phyloP scores from a whole-genome alignment of 2,888 invertebrate genomes.

The Catocala fraxini region DNA sequence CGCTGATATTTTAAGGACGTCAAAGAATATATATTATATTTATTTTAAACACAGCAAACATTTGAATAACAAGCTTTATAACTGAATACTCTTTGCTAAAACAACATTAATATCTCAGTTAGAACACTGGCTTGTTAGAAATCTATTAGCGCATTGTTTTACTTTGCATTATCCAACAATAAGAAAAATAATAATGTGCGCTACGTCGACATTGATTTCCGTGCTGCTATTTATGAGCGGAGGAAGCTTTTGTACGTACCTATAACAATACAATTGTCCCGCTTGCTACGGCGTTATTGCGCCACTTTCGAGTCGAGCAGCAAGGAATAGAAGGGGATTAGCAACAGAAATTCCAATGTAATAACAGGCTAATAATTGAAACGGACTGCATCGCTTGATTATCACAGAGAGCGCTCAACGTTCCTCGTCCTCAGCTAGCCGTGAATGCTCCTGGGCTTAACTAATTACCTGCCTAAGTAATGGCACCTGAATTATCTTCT shows the following conservation, averaged over 20 bases:
- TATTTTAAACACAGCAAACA: too few species aligned
- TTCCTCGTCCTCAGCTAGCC: slow-evolving; percentile 15
- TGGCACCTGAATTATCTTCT: slow-evolving; percentile 12
- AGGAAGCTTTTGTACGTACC: slow-evolving; percentile 41
- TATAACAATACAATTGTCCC: slow-evolving; percentile 55
- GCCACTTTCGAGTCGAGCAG: slow-evolving; percentile 41
- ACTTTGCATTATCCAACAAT: too few species aligned
- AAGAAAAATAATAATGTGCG: slow-evolving; percentile 38
- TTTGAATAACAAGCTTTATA: too few species aligned
- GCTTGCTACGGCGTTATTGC: slow-evolving; percentile 53
- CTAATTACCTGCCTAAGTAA: slow-evolving; percentile 37
- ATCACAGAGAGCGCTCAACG: slow-evolving; percentile 23
- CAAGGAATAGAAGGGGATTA: slow-evolving; percentile 43
- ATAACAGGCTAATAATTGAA: slow-evolving; percentile 52
- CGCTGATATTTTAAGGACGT: too few species aligned
- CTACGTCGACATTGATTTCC: slow-evolving; percentile 52
- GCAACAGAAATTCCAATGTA: slow-evolving; percentile 40
- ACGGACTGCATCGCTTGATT: slow-evolving; percentile 42
- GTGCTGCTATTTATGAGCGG: slow-evolving; percentile 46
- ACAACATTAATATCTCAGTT: too few species aligned
- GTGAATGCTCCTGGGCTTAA: slow-evolving; percentile 20
- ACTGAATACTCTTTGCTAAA: too few species aligned
- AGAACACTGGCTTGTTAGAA: too few species aligned
- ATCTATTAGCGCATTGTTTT: too few species aligned
- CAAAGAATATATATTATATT: too few species aligned